phyloP scores from a whole-genome alignment of 1,140 invertebrate genomes.

The Proales similis region DNA sequence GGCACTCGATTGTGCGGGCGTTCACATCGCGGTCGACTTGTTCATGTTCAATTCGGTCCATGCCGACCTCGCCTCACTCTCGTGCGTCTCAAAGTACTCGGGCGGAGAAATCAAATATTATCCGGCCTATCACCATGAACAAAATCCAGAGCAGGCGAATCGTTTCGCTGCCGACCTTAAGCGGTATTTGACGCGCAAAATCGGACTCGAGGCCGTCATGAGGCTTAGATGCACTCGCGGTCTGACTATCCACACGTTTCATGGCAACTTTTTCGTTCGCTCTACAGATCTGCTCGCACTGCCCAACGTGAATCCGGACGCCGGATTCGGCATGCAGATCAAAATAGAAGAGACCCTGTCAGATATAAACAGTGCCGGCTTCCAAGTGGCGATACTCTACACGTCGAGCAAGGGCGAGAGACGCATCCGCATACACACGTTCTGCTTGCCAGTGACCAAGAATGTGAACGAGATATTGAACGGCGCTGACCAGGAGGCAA shows the following conservation, averaged over 20 bases:
- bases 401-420: conserved; percentile 82
- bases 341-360: conserved; percentile 81
- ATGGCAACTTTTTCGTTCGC: conserved; percentile 97
- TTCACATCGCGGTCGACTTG: conserved; percentile 90
- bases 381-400: conserved; percentile 94
- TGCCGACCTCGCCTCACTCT: conserved; percentile 65
- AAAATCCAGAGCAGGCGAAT: conserved; percentile 64
- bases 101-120: conserved; percentile 88
- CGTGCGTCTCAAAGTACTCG: conserved; percentile 83
- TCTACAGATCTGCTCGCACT: conserved; percentile 91
- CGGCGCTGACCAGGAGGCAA: conserved; percentile 88
- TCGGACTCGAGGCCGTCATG: conserved; percentile 98
- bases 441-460: conserved; percentile 80
- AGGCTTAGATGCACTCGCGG: conserved; percentile 81
- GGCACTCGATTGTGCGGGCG: conserved; percentile 86
- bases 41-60: conserved; percentile 88
- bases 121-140: conserved; percentile 69
- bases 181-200: conserved; percentile 87
- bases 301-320: conserved; percentile 95
- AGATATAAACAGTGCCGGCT: conserved; percentile 80
- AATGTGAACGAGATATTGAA: conserved; percentile 76
- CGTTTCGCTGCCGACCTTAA: conserved; percentile 70
- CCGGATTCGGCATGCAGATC: conserved; percentile 94
- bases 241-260: conserved; percentile 91
- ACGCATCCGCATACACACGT: conserved; percentile 89